Evolutionary conservation across 2,888 invertebrate species (phyloP), one percentile per base, ranked within the genome.

Genomic region (Hedya salicella): DNA sequence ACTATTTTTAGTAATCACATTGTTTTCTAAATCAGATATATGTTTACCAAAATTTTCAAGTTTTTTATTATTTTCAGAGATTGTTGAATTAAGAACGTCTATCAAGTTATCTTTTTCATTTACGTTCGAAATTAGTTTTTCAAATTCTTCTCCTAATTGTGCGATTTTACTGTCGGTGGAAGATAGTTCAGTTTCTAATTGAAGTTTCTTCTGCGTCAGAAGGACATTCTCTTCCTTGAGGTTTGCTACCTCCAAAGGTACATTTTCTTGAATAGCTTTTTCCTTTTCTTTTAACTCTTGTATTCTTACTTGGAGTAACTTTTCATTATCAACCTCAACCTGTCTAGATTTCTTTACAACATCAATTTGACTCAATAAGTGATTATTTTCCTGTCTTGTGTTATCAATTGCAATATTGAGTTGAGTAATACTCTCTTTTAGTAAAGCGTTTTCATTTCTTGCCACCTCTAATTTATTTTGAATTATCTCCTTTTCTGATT

Each of bases 101-200:
- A 90, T 88, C 11, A 87, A 68, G n/a, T 75, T 75, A 72, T 89
- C 87, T 70, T 93, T 88, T 73, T 92, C 93, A 46, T 85, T 86
- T 2, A 92, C 83, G 32, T 87, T 85, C 5, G 81, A 72, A 44
- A 85, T 77, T 6, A 92, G 66, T 54, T 83, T 85, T 2, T 81
- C 82, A 63, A 93, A 81, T 69, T 91, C 89, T 71, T 85, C 81
- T 71, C 93, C 92, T 48, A 94, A 76, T 59, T 81, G 78, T 4
- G 81, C 70, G 17, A 86, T 85, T 75, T 88, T 92, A 0, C 70
- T 62, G 66, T 88, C 86, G 9, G 86, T 85, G 0, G 78, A 71
- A 8, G 80, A 73, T 16, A 90, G 70, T 69, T 89, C 88, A 13
- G 77, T 50, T 76, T 89, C 87, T 8, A 88, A 68, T 54, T 81